These are phyloP conservation scores for Pseudomyrmex dendroicus DNA, from an alignment of 1,140 invertebrate species.

Conservation along the genomic window DNA sequence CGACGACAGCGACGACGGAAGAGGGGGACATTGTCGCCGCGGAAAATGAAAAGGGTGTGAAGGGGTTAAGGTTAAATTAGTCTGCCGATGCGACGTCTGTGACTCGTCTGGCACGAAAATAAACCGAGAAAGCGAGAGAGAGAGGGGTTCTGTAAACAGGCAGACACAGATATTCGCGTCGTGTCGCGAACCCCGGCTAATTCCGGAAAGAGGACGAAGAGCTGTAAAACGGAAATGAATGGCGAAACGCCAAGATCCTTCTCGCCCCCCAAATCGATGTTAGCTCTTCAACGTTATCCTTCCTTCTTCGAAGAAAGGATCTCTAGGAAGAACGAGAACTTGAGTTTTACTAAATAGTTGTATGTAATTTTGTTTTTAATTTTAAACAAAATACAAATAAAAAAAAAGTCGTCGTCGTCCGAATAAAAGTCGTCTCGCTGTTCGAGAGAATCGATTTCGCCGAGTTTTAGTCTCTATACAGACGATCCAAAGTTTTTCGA, in stretches of 20 bases:
- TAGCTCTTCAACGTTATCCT: neutral
- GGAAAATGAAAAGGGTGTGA: constrained; percentile 54
- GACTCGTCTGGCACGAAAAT: constrained; percentile 72
- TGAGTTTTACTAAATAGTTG: no score
- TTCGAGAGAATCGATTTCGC: neutral
- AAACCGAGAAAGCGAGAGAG: constrained; percentile 11
- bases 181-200: constrained; percentile 28
- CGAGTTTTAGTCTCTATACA: neutral
- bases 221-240: constrained; percentile 40
- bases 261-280: constrained; percentile 5
- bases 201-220: constrained; percentile 48
- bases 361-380: neutral
- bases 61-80: constrained; percentile 58
- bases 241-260: constrained; percentile 18
- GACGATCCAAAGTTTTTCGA: neutral
- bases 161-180: constrained; percentile 59
- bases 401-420: neutral
- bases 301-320: neutral
- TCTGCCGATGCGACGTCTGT: constrained; percentile 62
- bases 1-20: no score
- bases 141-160: no score
- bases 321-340: no score
- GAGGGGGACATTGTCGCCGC: constrained; percentile 23
- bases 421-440: neutral
- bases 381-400: neutral